Base-by-base conservation (phyloP, 2,113 vertebrate genomes). In the Camelus dromedarius region DNA sequence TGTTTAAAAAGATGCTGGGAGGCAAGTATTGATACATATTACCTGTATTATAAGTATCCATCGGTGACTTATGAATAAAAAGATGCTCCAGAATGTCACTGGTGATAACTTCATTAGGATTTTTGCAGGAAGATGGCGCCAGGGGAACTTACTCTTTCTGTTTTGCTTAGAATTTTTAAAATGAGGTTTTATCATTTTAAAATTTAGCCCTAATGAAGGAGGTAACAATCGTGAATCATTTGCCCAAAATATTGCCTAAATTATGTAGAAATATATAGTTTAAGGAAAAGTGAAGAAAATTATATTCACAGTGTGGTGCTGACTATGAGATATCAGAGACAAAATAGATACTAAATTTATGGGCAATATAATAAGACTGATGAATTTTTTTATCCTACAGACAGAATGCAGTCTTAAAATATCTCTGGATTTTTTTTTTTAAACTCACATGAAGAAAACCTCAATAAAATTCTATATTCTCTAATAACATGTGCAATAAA, bases 121-220 rank as follows among this genome's bases (percentile, higher is more conserved):
- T 79, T 87, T 82, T 88, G 4, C 38, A 95, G 46, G 22, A 54
- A 69, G 48, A 12, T 48, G 5, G 20, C 90, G 20, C 58, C 12
- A 3, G 10, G 32, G 73, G 73, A 90, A 81, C 22, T 81, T 52
- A 48, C 15, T 90, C 2, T 70, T 92, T 82, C 8, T 66, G 12
- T 58, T 92, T 66, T 84, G 35, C 48, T 89, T 93, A 81, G 19
- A 82, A 52, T 87, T 87, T 7, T 86, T 90, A 50, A 81, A 70
- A 54, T 88, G 35, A 73, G 8, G 14, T 89, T 83, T 72, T 84
- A 42, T 72, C 56, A 42, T 64, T 83, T 64, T 19, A 60, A 84
- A 97, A 76, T 82, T 69, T 9, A 91, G 4, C 26, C 26, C 6
- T 70, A 72, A 54, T 54, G 70, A 62, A 66, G 91, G 42, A 84